These are phyloP conservation scores for Larimichthys polyactis DNA, from an alignment of 2,113 vertebrate genomes.

Conservation along the genomic window DNA sequence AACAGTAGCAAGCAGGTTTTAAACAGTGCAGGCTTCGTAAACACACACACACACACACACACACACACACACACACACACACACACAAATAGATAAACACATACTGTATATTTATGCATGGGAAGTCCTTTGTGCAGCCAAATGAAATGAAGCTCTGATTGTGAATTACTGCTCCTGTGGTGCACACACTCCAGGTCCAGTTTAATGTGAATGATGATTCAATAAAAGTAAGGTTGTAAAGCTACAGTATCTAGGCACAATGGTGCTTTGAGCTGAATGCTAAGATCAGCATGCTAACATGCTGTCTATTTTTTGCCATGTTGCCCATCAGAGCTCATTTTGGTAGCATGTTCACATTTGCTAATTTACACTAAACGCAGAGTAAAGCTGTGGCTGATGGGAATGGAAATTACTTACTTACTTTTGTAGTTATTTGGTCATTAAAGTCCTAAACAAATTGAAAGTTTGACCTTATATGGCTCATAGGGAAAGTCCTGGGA, in stretches of 20 bases:
- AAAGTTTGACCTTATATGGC: not conserved
- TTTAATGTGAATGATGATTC: slow-evolving; percentile 3
- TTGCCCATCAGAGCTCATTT: too few species aligned
- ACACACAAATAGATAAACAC: not conserved
- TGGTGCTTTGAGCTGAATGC: not conserved
- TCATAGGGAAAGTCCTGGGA: too few species aligned
- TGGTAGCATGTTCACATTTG: too few species aligned
- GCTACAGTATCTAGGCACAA: not conserved
- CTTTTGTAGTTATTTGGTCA: not conserved
- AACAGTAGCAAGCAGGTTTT: slow-evolving; percentile 9
- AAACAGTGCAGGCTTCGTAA: not conserved
- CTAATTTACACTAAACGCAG: not conserved
- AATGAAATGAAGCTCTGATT: not conserved
- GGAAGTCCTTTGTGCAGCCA: not conserved
- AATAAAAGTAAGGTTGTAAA: not conserved
- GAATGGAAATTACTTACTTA: too few species aligned
- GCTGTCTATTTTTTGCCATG: not conserved
- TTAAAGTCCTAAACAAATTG: not conserved
- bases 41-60: not conserved
- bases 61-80: not conserved
- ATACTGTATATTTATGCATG: not conserved
- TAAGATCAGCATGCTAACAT: not conserved
- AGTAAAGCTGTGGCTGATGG: not conserved
- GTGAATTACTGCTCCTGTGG: too few species aligned
- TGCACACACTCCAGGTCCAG: slow-evolving; percentile 9